Base-by-base conservation (phyloP, 2,888 invertebrate species). In the Nudaria mundana region DNA sequence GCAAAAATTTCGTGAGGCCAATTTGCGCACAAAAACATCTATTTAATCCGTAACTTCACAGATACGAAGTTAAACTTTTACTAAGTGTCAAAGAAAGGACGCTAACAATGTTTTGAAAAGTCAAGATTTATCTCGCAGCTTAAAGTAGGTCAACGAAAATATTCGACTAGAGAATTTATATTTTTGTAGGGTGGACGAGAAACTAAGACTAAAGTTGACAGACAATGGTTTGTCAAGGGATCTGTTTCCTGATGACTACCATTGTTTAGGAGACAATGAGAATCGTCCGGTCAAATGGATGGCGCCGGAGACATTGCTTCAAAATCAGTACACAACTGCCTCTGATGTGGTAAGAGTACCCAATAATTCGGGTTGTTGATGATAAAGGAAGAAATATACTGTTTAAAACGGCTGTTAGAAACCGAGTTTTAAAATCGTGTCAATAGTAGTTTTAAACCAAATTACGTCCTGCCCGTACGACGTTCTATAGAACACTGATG, bases 211-310 rank as follows among this genome's bases (percentile, higher is more conserved):
- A 56, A 95, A 95, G 82, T 89, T 98, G 63, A 93, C 95, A 20
- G 98, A 98, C 84, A 95, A 94, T 70, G 95, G 97, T 23, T 81
- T 98, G 53, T 93, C 97, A 20, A 91, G 97, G 38, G 98, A 98
- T 79, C 88, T 98, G 48, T 98, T 98, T 86, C 95, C 98, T 10
- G 93, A 92, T 51, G 98, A 98, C 81, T 98, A 98, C 83, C 95
- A 97, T 77, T 97, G 97, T 79, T 90, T 97, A 46, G 97, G 96
- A 2, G 97, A 97, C 85, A 97, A 97, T 71, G 97, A 97, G 75
- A 97, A 97, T 78, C 90, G 97, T 41, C 97, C 98, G 1, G 93
- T 98, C 52, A 97, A 97, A 83, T 98, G 98, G 98, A 92, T 98
- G 90, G 94, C 98, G 0, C 90, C 96, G 25, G 98, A 98, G 81